Conservation (phyloP, 2,113 vertebrate genomes). For the Amblyornis subalaris region DNA sequence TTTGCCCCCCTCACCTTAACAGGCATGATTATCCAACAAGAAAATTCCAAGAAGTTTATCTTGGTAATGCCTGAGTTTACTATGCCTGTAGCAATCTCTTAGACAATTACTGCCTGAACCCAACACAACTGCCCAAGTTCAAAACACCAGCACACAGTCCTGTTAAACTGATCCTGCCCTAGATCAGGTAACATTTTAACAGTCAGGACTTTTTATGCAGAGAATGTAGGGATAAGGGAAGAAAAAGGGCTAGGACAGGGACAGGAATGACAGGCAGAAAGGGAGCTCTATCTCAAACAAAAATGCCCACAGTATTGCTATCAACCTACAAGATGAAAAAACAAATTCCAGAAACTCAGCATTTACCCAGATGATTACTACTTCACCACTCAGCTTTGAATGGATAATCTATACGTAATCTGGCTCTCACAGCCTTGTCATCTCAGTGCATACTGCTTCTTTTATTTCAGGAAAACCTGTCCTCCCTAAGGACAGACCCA, state of each 20-base stretch:
- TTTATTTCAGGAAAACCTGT: background rate
- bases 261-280: background rate
- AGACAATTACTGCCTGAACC: background rate
- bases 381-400: background rate
- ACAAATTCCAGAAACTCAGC: background rate
- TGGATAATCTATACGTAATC: accelerated
- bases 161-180: background rate
- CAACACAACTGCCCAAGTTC: background rate
- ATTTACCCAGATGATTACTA: background rate
- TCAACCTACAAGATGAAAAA: background rate
- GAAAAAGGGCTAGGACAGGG: background rate
- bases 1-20: background rate
- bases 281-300: background rate
- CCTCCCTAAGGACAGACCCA: background rate
- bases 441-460: background rate
- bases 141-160: background rate
- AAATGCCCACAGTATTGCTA: background rate
- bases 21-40: background rate
- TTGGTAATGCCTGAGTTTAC: background rate
- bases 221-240: background rate
- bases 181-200: background rate
- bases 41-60: background rate
- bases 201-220: background rate
- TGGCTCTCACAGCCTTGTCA: background rate
- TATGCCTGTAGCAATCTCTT: background rate